Evolutionary conservation across 92 coral and sea anemone species (phyloP), one percentile per base, ranked within the genome.

Genomic region (Zoanthus sociatus): DNA sequence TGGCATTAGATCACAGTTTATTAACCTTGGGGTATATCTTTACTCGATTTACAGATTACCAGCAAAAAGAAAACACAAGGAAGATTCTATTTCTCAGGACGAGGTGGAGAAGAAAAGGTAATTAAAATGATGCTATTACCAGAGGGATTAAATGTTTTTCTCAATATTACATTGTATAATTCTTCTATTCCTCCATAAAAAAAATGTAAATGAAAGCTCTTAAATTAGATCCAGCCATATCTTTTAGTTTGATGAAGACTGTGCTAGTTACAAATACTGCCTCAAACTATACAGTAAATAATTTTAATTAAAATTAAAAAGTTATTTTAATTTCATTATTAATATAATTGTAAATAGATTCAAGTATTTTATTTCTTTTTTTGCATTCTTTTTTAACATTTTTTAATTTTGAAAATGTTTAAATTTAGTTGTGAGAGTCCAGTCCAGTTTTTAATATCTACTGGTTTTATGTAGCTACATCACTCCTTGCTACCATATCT

Each of bases 61-160:
- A 68, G 88, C 86, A 44, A 90, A 90, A 90, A 82, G 93, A 72
- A 87, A 78, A 37, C 88, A 84, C 64, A 77, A 84, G 86, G 66
- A 82, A 33, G 89, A 76, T 76, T 84, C 88, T 54, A 42, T 63
- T 78, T 67, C 89, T 83, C 51, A 64, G 53, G 85, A 83, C 88
- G 93, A 90, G 55, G 93, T 90, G 90, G 93, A 90, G 68, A 87
- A 87, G 72, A 90, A 90, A 83, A 90, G 93, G 93, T 90, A 70
- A 46, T 13, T 14, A 26, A 53, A 16, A 32, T 51, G 7, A 26
- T 37, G 33, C 20, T 76, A 18, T 17, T 30, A 56, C 7, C 32
- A 17, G 15, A 51, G n/a, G 12, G 12, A 16, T 18, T 37, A 61
- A 37, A 32, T 13, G 46, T 37, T 37, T 37, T 37, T 37, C 42